phyloP scores from a whole-genome alignment of 2,797 vertebrate species.

The Channallabes apus region DNA sequence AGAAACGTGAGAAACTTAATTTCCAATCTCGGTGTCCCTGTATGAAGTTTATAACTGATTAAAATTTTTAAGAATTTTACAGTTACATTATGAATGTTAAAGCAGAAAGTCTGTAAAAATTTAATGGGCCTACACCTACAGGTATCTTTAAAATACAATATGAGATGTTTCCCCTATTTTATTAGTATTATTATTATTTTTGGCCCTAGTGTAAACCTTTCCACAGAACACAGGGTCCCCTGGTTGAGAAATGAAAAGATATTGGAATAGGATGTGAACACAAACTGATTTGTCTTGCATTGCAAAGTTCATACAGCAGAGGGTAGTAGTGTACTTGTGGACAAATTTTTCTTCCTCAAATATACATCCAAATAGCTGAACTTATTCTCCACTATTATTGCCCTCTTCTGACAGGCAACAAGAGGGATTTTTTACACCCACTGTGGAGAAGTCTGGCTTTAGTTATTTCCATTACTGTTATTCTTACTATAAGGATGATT shows the following conservation, averaged over 20 bases:
- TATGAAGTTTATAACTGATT: neutral
- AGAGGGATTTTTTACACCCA: neutral
- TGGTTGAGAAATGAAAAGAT: neutral
- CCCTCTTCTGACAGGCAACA: neutral
- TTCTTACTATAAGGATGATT: neutral
- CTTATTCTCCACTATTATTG: neutral
- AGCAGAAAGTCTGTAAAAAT: neutral
- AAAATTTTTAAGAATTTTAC: neutral
- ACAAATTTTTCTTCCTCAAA: neutral
- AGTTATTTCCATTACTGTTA: neutral
- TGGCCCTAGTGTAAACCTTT: neutral
- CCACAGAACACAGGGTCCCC: neutral
- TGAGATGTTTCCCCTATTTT: neutral
- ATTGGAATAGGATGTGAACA: too few relatives aligned
- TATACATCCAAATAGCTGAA: neutral
- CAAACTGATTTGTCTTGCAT: constrained; percentile 11
- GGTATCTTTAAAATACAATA: neutral
- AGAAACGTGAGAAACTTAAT: neutral
- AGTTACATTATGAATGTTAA: neutral
- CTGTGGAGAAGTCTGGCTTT: neutral
- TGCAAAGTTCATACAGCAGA: constrained; percentile 37
- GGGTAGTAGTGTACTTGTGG: constrained; percentile 39
- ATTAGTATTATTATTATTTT: too few relatives aligned
- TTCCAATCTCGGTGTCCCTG: neutral
- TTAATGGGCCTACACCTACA: neutral